Percentiles rank a stretch among this genome's conserved stretches.
Conservation (phyloP, 2,113 vertebrate genomes). For the Lagopus leucura region DNA sequence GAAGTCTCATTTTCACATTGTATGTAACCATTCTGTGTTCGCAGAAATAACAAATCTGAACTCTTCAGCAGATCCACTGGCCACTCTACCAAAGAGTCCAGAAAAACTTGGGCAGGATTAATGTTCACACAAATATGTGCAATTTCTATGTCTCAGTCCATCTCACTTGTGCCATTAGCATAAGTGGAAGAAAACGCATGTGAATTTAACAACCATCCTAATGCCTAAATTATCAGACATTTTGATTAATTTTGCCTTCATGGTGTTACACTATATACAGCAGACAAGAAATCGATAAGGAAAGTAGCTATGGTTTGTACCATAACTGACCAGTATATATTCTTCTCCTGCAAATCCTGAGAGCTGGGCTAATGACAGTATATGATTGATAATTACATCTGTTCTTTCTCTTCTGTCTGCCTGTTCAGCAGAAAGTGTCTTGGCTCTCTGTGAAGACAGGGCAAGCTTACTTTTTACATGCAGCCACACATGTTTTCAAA, state of each 20-base stretch:
- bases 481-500: conserved; percentile 67
- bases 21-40: neutral
- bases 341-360: conserved; percentile 5
- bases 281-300: neutral
- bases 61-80: neutral
- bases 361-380: conserved; percentile 35
- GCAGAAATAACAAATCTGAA: neutral
- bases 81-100: neutral
- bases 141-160: neutral
- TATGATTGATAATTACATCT: conserved; percentile 75
- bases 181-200: neutral
- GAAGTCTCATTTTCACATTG: neutral
- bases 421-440: conserved; percentile 70
- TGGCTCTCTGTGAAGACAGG: conserved; percentile 58
- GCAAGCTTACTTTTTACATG: conserved; percentile 72
- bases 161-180: neutral
- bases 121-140: neutral
- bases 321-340: conserved; percentile 13
- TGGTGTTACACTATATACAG: neutral
- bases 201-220: neutral
- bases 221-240: neutral
- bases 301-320: conserved; percentile 9
- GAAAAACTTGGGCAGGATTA: neutral
- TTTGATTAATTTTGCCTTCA: conserved; percentile 3
- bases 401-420: conserved; percentile 69